Evolutionary conservation across 2,888 invertebrate species (phyloP).

Genomic region (Leptura quadrifasciata): DNA sequence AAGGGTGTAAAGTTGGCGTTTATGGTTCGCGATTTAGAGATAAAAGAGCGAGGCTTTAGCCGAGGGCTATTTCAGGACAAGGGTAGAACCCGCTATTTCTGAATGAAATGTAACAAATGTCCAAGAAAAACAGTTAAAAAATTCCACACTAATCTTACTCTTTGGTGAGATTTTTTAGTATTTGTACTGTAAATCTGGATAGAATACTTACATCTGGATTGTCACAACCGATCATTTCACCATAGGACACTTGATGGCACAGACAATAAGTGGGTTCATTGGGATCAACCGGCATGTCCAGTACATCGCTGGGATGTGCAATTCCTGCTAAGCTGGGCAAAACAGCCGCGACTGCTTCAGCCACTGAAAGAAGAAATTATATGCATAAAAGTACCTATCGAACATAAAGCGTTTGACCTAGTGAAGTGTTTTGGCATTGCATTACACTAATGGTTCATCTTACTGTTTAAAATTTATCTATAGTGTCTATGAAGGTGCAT

Average conservation of each 20-base stretch:
- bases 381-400: background rate
- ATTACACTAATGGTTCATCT: background rate
- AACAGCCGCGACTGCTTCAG: constrained; percentile 72
- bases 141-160: too few relatives aligned
- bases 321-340: constrained; percentile 77
- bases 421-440: too few relatives aligned
- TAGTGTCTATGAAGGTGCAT: background rate
- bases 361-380: constrained; percentile 62
- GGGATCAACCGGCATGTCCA: constrained; percentile 95
- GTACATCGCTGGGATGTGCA: constrained; percentile 91
- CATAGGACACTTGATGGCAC: constrained; percentile 97
- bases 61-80: too few relatives aligned
- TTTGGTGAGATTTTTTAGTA: too few relatives aligned
- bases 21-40: too few relatives aligned
- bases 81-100: too few relatives aligned
- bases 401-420: background rate
- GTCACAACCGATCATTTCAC: constrained; percentile 98
- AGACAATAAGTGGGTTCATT: constrained; percentile 99
- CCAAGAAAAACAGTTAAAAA: too few relatives aligned
- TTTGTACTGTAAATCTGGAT: too few relatives aligned
- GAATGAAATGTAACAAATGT: too few relatives aligned
- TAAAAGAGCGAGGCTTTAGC: too few relatives aligned
- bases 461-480: background rate
- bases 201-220: constrained; percentile 84
- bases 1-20: too few relatives aligned